Evolutionary conservation across 2,888 invertebrate genomes (phyloP).

Genomic region (Psylliodes chrysocephalus): DNA sequence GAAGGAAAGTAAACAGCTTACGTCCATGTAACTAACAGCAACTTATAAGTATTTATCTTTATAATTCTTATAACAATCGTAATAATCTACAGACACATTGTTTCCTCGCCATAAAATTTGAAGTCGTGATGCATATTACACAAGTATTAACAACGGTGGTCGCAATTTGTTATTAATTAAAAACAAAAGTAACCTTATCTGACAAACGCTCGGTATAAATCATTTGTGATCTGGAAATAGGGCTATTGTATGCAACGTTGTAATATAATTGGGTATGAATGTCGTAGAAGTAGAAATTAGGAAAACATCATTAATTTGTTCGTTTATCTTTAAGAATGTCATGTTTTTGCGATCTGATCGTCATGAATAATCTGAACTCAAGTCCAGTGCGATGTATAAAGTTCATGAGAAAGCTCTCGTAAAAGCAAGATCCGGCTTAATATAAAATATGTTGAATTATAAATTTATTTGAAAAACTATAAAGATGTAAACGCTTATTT

Average conservation of each 20-base stretch:
- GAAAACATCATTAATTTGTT: neutral
- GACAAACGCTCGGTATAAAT: conserved; percentile 33
- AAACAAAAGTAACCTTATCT: conserved; percentile 42
- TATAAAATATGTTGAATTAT: too few species aligned
- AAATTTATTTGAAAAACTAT: too few species aligned
- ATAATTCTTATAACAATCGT: conserved; percentile 40
- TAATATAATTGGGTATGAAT: neutral
- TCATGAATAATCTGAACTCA: too few species aligned
- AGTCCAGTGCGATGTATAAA: too few species aligned
- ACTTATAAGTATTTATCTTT: conserved; percentile 15
- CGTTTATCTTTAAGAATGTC: too few species aligned
- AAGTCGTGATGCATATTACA: conserved; percentile 46
- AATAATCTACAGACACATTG: conserved; percentile 45
- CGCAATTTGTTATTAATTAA: conserved; percentile 47
- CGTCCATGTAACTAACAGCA: neutral
- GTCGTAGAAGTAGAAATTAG: neutral
- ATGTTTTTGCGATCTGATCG: too few species aligned
- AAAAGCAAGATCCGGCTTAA: too few species aligned
- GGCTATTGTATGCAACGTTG: conserved; percentile 3
- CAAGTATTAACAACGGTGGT: conserved; percentile 43
- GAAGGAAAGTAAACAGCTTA: conserved; percentile 10
- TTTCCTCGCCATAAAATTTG: conserved; percentile 40
- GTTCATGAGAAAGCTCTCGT: too few species aligned
- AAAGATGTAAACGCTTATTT: too few species aligned
- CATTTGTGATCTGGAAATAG: conserved; percentile 29